Evolutionary conservation across 2,888 invertebrate species (phyloP).

Genomic region (Pollenia griseotomentosa): DNA sequence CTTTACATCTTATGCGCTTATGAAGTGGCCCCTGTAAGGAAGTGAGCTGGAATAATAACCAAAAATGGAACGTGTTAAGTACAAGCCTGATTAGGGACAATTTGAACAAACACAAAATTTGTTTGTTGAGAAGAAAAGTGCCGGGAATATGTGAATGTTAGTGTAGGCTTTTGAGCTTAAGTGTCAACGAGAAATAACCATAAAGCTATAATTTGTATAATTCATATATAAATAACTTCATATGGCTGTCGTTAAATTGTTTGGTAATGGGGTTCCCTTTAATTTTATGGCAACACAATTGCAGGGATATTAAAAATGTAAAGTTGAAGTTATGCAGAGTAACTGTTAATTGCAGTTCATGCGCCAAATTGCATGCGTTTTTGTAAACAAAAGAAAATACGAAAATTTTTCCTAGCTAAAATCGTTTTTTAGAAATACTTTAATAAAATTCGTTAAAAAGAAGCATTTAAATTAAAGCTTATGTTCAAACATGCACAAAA

Average conservation of each 20-base stretch:
- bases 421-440: too few species aligned
- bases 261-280: constrained; percentile 22
- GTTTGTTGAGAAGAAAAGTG: neutral
- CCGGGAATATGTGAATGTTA: neutral
- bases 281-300: constrained; percentile 1
- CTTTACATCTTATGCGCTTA: constrained; percentile 38
- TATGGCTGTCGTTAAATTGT: neutral
- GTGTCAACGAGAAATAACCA: constrained; percentile 10
- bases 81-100: constrained; percentile 44
- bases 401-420: too few species aligned
- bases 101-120: constrained; percentile 2
- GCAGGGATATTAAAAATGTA: neutral
- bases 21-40: constrained; percentile 55
- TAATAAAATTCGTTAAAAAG: too few species aligned
- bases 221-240: neutral
- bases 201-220: constrained; percentile 34
- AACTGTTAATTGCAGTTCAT: neutral
- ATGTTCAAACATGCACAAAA: too few species aligned
- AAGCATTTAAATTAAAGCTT: too few species aligned
- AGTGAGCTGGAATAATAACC: constrained; percentile 55
- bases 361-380: neutral
- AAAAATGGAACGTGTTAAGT: constrained; percentile 58
- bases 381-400: too few species aligned
- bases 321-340: neutral
- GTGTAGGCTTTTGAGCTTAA: constrained; percentile 4